Conservation (phyloP, 2,113 vertebrate genomes). For the Gallinago jamesoni region DNA sequence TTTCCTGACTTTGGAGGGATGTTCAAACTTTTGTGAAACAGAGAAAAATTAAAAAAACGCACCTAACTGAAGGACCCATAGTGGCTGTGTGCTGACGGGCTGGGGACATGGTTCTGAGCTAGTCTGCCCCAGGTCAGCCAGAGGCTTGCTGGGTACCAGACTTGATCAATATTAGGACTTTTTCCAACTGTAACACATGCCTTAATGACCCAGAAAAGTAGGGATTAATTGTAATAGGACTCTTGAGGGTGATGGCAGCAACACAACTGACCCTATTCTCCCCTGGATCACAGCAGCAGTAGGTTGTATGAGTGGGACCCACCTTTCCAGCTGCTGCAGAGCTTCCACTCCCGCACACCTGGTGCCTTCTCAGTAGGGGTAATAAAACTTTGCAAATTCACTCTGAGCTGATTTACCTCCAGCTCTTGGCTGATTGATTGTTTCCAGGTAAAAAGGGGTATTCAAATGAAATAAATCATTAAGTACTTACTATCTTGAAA, state of each 20-base stretch:
- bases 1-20: neutral
- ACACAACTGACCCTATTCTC: neutral
- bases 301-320: neutral
- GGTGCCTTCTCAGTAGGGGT: neutral
- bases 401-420: neutral
- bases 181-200: rapidly evolving
- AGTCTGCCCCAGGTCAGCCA: neutral
- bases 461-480: neutral
- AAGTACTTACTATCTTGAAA: neutral
- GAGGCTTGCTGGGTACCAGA: neutral
- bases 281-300: neutral
- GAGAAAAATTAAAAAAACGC: neutral
- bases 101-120: neutral
- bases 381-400: neutral
- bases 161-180: neutral
- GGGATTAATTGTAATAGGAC: neutral
- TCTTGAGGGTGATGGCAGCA: neutral
- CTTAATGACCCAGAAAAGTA: neutral
- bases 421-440: neutral
- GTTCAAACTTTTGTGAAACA: neutral
- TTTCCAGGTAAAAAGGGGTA: neutral
- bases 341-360: neutral
- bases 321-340: neutral
- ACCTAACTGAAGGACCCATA: neutral
- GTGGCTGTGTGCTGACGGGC: neutral